phyloP scores from a whole-genome alignment of 2,888 invertebrate genomes.

The Xylota segnis region DNA sequence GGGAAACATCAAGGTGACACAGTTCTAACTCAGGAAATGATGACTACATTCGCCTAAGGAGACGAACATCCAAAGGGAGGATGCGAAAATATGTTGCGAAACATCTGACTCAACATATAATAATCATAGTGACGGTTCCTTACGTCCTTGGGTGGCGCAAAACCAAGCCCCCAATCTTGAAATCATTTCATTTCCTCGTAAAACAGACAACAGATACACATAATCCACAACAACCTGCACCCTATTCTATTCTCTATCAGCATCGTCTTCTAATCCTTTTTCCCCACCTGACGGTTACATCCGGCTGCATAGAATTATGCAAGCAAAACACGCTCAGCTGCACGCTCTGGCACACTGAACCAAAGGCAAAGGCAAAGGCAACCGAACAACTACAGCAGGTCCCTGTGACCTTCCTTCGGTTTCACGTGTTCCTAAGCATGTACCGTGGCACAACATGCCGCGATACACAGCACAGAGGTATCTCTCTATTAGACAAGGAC shows the following conservation, averaged over 20 bases:
- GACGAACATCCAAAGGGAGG: no score
- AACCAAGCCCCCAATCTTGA: background rate
- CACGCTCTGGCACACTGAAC: constrained; percentile 58
- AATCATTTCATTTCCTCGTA: background rate
- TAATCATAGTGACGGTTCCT: no score
- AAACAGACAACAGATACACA: background rate
- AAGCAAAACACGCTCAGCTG: constrained; percentile 33
- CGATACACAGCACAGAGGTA: background rate
- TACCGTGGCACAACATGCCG: constrained; percentile 43
- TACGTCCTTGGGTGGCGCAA: no score
- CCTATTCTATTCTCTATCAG: background rate
- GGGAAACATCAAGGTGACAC: background rate
- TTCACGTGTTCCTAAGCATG: constrained; percentile 61
- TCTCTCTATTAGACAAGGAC: constrained; percentile 49
- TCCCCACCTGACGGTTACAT: constrained; percentile 7
- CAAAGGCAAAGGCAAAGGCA: constrained; percentile 48
- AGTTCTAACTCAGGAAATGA: no score
- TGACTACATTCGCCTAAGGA: no score
- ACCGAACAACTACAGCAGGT: constrained; percentile 24
- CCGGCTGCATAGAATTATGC: constrained; percentile 24
- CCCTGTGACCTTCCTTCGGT: constrained; percentile 38
- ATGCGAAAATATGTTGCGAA: no score
- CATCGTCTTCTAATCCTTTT: constrained; percentile 21
- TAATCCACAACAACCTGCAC: background rate
- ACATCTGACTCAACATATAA: no score